A percentile compares a stretch with the other conserved stretches of the same genome.
Evolutionary conservation across 2,113 vertebrate genomes (phyloP).

Genomic region (Ammodytes marinus): DNA sequence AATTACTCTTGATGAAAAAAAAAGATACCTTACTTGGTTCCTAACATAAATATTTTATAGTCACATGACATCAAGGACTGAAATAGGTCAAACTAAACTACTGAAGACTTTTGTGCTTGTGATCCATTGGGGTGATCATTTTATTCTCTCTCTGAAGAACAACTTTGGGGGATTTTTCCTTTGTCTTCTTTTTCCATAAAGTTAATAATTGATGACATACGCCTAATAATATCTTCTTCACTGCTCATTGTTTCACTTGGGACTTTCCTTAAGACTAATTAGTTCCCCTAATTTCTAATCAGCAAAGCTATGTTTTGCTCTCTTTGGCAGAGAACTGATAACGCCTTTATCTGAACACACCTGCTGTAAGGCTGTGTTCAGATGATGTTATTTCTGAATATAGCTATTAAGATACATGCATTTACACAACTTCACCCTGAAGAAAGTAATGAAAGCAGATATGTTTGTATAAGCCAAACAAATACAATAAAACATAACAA

Average conservation of each 20-base stretch:
- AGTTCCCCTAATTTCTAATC: constrained; percentile 75
- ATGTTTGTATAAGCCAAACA: constrained; percentile 47
- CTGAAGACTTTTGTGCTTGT: constrained; percentile 40
- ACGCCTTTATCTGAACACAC: constrained; percentile 70
- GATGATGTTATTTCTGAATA: constrained; percentile 52
- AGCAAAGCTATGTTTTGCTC: constrained; percentile 68
- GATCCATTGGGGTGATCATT: constrained; percentile 58
- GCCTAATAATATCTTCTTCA: constrained; percentile 74
- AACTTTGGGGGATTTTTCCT: constrained; percentile 55
- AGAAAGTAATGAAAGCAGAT: constrained; percentile 25
- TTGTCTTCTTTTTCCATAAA: constrained; percentile 65
- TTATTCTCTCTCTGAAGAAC: constrained; percentile 62
- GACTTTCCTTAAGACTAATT: constrained; percentile 75
- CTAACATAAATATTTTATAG: constrained; percentile 43
- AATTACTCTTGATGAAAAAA: constrained; percentile 21
- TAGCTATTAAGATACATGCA: constrained; percentile 41
- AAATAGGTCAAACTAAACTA: constrained; percentile 64
- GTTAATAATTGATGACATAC: constrained; percentile 79
- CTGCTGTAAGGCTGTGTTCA: constrained; percentile 62
- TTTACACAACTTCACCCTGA: constrained; percentile 52
- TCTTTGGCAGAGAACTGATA: constrained; percentile 75
- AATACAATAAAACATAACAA: constrained; percentile 48
- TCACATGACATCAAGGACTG: constrained; percentile 45
- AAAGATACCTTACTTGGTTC: constrained; percentile 29
- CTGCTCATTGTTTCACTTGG: constrained; percentile 76